phyloP scores from a whole-genome alignment of 2,888 invertebrate genomes.

The Heliconius aoede region DNA sequence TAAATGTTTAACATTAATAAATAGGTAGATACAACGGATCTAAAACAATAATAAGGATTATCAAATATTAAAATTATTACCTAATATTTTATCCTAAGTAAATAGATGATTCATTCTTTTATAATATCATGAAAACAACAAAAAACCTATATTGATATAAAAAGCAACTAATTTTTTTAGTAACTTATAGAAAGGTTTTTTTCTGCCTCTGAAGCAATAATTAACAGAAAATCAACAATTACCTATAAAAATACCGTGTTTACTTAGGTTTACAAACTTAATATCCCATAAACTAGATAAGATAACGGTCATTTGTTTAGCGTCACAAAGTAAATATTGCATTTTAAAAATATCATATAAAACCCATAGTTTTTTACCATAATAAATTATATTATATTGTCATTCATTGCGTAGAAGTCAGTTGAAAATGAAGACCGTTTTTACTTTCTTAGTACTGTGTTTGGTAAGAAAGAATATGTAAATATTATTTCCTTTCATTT shows the following conservation, averaged over 20 bases:
- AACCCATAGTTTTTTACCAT: conserved; percentile 55
- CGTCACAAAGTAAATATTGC: conserved; percentile 52
- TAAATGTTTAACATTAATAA: too few relatives aligned
- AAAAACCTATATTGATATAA: too few relatives aligned
- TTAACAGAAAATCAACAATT: conserved; percentile 8
- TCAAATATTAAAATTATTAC: too few relatives aligned
- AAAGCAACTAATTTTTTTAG: too few relatives aligned
- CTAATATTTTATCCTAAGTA: too few relatives aligned
- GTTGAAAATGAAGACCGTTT: conserved; percentile 58
- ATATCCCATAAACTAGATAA: conserved; percentile 60
- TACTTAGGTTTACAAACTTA: conserved; percentile 48
- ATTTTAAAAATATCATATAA: conserved; percentile 62
- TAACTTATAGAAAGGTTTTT: background rate
- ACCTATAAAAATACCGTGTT: conserved; percentile 15
- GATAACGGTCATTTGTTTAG: conserved; percentile 48
- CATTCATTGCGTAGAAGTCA: conserved; percentile 15
- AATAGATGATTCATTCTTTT: too few relatives aligned
- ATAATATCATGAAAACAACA: too few relatives aligned
- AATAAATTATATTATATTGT: conserved; percentile 32
- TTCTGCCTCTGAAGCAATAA: background rate
- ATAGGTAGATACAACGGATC: background rate
- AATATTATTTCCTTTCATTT: background rate
- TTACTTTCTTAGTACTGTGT: conserved; percentile 52
- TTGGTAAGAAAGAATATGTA: conserved; percentile 48
- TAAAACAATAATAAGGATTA: background rate